These are phyloP conservation scores for Drosophila eohydei DNA, from an alignment of 2,888 invertebrate species.

Conservation along the genomic window DNA sequence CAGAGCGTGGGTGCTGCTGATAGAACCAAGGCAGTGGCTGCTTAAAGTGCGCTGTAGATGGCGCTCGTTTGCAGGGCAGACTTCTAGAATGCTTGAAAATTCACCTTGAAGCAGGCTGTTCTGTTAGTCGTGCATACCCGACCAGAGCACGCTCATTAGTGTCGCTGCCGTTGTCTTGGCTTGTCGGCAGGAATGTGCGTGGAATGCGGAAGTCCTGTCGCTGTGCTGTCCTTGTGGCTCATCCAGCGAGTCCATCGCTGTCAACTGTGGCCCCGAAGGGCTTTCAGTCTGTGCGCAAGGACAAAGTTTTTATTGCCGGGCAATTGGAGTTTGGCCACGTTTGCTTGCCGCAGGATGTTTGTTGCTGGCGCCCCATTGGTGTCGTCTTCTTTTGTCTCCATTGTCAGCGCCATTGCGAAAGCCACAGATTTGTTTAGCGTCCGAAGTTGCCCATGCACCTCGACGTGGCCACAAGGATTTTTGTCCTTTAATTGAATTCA, in stretches of 20 bases:
- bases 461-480: constrained; percentile 3
- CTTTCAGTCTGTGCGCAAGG: constrained; percentile 41
- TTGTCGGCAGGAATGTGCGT: constrained; percentile 10
- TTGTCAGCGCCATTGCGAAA: constrained; percentile 48
- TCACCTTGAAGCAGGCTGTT: too few relatives aligned
- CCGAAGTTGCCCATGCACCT: constrained; percentile 32
- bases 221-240: constrained; percentile 1
- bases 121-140: not conserved
- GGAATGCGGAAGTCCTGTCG: constrained; percentile 34
- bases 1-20: not conserved
- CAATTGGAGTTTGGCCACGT: constrained; percentile 65
- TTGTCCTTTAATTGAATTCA: constrained; percentile 32
- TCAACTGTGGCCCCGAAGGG: constrained; percentile 28
- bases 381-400: constrained; percentile 26
- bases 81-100: not conserved
- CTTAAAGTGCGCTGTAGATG: not conserved
- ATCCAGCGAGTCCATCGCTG: constrained; percentile 21
- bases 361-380: constrained; percentile 43
- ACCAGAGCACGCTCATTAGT: not conserved
- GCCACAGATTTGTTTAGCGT: constrained; percentile 54
- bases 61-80: not conserved
- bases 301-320: constrained; percentile 75
- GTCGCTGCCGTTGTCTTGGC: constrained; percentile 13
- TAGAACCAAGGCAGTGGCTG: not conserved
- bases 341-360: constrained; percentile 32